These are phyloP conservation scores for Cyclargus thomasi DNA, from an alignment of 1,140 invertebrate species.

Conservation along the genomic window DNA sequence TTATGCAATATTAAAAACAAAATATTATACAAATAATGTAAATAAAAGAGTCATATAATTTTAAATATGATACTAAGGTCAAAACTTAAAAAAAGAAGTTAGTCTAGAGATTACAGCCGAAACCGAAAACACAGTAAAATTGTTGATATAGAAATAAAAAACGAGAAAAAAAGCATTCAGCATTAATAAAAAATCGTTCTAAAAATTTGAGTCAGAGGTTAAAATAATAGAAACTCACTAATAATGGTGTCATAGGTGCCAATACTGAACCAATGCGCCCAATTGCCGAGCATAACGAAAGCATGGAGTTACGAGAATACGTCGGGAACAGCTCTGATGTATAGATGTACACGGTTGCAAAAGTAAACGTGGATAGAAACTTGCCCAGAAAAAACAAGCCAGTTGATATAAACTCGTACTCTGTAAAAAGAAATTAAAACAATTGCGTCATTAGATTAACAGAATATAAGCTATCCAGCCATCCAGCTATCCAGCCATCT, in stretches of 20 bases:
- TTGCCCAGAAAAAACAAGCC: slow-evolving; percentile 77
- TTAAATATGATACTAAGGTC: too few relatives aligned
- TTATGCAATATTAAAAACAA: too few relatives aligned
- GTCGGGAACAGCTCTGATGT: slow-evolving; percentile 83
- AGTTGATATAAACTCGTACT: slow-evolving; percentile 36
- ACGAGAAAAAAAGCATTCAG: too few relatives aligned
- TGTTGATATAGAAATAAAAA: too few relatives aligned
- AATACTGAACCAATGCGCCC: slow-evolving; percentile 82
- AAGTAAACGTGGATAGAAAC: slow-evolving; percentile 76
- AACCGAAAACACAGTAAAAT: too few relatives aligned
- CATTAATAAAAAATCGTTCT: too few relatives aligned
- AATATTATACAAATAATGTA: too few relatives aligned
- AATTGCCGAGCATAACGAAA: slow-evolving; percentile 80
- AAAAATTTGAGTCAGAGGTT: neutral
- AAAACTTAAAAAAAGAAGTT: too few relatives aligned
- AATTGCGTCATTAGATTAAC: neutral
- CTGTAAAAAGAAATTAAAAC: slow-evolving; percentile 30
- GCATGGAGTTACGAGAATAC: slow-evolving; percentile 78
- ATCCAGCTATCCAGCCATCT: too few relatives aligned
- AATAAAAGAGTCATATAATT: too few relatives aligned
- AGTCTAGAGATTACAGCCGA: too few relatives aligned
- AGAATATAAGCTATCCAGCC: too few relatives aligned
- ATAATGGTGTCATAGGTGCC: slow-evolving; percentile 78
- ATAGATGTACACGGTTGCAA: slow-evolving; percentile 78
- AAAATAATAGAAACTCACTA: slow-evolving; percentile 47